Base-by-base conservation (phyloP, 2,888 invertebrate species). In the Dorcus parallelipipedus region DNA sequence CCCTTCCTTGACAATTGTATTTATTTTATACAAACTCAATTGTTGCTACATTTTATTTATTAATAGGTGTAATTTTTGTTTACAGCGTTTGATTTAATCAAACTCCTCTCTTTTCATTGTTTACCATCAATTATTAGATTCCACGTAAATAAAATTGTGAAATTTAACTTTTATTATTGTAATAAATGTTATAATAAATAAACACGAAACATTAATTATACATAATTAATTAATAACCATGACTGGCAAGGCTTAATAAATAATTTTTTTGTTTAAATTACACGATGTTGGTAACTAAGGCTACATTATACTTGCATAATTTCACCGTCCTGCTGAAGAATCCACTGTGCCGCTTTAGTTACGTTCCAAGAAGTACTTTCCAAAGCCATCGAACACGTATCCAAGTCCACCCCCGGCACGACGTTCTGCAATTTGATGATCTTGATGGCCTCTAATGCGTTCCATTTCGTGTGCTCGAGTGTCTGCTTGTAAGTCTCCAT, bases 381-480 rank as follows among this genome's bases (percentile, higher is more conserved):
- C 10, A 91, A 79, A 14, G 86, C 85, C 14, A 79, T 73, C 57
- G 76, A 77, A 68, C 84, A 84, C 38, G 72, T 69, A 17, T 65
- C 58, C 53, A 78, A 67, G 59, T 77, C 75, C 5, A 74, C 73
- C 54, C 73, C 71, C 7, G 70, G 67, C 52, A 75, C 72, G 6
- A 71, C 73, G 64, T 82, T 81, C 72, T 86, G 86, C 43, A 93
- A 82, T 52, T 87, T 84, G 20, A 89, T 82, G 61, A 91, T 79
- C 75, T 96, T 96, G 64, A 96, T 93, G 9, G 95, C 95, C 52
- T 87, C 87, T 71, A 93, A 89, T 0, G 95, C 90, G 73, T 95
- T 89, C 95, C 96, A 95, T 62, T 90, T 86, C 54, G 91, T 89
- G 60, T 90, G 85, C 71, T 95, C 91, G 43, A 96, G 77, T 0